Percentiles rank a stretch among this genome's conserved stretches.
Evolutionary conservation across 92 coral and sea anemone species (phyloP).

Genomic region (Heteractis magnifica): DNA sequence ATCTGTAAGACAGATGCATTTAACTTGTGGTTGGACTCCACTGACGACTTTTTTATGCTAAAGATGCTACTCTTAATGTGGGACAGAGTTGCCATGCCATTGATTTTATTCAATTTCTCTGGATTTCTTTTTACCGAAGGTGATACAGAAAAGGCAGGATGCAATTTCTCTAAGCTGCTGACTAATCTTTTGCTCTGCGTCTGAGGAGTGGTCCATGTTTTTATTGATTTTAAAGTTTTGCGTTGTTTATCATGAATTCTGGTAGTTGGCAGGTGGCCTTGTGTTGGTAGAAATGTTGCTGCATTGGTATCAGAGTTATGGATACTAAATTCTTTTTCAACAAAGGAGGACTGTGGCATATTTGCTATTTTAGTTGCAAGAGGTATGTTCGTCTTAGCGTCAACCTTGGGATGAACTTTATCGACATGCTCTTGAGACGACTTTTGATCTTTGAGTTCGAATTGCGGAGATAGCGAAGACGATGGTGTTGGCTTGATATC

Average conservation of each 20-base stretch:
- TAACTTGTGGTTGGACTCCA: not conserved
- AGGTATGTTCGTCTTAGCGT: not conserved
- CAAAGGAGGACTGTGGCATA: not conserved
- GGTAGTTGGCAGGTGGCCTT: conserved; percentile 25
- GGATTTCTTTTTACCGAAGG: not conserved
- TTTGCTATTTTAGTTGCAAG: not conserved
- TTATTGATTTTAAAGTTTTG: conserved; percentile 9
- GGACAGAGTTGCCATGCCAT: not conserved
- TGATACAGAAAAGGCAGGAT: not conserved
- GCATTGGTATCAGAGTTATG: not conserved
- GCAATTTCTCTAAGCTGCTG: not conserved
- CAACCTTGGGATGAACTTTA: not conserved
- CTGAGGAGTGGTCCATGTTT: not conserved
- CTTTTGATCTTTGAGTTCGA: not conserved
- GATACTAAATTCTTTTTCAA: not conserved
- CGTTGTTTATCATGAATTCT: conserved; percentile 17
- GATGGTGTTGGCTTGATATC: not conserved
- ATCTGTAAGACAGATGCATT: not conserved
- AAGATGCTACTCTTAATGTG: not conserved
- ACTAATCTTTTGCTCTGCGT: not conserved
- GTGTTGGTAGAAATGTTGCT: conserved; percentile 22
- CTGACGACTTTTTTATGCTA: not conserved
- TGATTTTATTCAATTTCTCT: not conserved
- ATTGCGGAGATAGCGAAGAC: not conserved
- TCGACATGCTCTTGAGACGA: not conserved